Base-by-base conservation (phyloP, 2,113 vertebrate genomes). In the Paradisaea rubra region DNA sequence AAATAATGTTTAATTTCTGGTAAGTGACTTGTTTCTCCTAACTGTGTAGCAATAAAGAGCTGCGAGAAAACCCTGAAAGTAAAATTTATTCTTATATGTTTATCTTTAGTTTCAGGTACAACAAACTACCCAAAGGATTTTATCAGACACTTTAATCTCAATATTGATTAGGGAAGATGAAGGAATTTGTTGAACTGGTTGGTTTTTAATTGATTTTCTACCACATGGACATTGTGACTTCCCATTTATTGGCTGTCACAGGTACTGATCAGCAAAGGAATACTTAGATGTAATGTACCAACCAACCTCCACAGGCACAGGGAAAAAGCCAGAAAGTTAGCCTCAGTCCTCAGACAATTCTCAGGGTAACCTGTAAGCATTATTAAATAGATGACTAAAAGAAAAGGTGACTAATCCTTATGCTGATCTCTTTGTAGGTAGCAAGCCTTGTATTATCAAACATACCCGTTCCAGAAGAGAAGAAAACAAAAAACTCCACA, bases 131-230 rank as follows among this genome's bases (percentile, higher is more conserved):
- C 24, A 80, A 50, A 71, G 39, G 61, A 89, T 71, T 74, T 92
- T 84, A 69, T 70, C 60, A 91, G 84, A 57, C 50, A 85, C 27
- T 65, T 86, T 49, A 54, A 87, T 90, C 59, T 92, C 45, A 61
- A 4, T 54, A 94, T 84, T 76, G 83, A 85, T 79, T 69, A 35
- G 28, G 15, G 23, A 13, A 57, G 50, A 81, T 69, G 53, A 79
- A 95, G 85, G 37, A 74, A 83, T 70, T 88, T 83, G 45, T 88
- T 54, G 74, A 74, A 49, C 37, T 86, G 27, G 57, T 66, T 87
- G 37, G 21, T 86, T 93, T 86, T 74, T 60, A 92, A 85, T 80
- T 74, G 56, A 91, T 94, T 95, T 95, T 86, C 82, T 86, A 42
- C 68, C 56, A 44, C 72, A 72, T 15, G 0, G 5, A 44, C 24